phyloP scores from a whole-genome alignment of 2,797 vertebrate genomes.

The Merluccius polli region DNA sequence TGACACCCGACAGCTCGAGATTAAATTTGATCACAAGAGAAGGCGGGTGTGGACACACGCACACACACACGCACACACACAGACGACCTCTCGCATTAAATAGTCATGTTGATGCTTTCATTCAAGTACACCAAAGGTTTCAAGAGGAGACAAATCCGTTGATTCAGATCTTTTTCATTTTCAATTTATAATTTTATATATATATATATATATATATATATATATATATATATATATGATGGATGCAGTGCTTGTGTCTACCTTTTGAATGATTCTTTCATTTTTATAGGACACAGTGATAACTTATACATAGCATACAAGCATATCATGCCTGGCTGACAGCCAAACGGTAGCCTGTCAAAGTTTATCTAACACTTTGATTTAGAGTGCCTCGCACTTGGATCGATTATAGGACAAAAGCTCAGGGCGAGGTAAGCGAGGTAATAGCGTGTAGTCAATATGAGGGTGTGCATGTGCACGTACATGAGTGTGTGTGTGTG shows the following conservation, averaged over 20 bases:
- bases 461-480: background rate
- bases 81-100: background rate
- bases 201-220: background rate
- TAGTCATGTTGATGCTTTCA: background rate
- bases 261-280: no score
- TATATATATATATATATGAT: no score
- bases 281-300: no score
- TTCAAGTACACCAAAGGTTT: background rate
- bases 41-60: constrained; percentile 29
- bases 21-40: constrained; percentile 59
- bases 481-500: no score
- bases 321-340: no score
- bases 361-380: no score
- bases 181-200: background rate
- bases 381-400: no score
- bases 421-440: background rate
- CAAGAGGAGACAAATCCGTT: constrained; percentile 17
- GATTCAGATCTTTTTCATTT: no score
- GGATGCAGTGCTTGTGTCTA: background rate
- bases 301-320: no score
- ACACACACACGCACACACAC: constrained; percentile 16
- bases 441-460: constrained; percentile 28
- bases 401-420: no score
- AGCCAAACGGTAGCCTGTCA: no score
- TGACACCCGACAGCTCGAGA: constrained; percentile 58